Evolutionary conservation across 2,797 vertebrate genomes (phyloP).

Genomic region (Sebastes paucispinis): DNA sequence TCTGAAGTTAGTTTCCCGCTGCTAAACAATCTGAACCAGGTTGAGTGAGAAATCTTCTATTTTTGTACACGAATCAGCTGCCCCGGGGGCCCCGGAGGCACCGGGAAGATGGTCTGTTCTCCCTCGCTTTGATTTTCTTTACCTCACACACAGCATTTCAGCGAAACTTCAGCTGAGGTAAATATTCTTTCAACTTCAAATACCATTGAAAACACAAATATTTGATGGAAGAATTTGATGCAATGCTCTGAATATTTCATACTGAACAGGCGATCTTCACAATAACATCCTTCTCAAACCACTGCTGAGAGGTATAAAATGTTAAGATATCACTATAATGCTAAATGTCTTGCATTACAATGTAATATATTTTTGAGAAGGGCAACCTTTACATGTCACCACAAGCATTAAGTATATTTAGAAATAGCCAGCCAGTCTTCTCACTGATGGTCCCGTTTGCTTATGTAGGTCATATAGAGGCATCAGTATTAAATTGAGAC

Average conservation of each 20-base stretch:
- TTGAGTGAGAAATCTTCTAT: constrained; percentile 53
- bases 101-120: constrained; percentile 55
- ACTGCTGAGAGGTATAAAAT: neutral
- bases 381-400: neutral
- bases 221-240: constrained; percentile 7
- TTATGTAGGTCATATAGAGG: no score
- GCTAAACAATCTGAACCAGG: constrained; percentile 42
- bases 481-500: no score
- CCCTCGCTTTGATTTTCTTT: constrained; percentile 55
- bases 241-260: constrained; percentile 12
- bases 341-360: neutral
- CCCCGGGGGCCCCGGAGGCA: constrained; percentile 44
- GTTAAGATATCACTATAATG: neutral
- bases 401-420: no score
- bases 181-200: constrained; percentile 50
- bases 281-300: neutral
- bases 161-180: constrained; percentile 35
- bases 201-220: constrained; percentile 20
- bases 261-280: neutral
- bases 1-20: neutral
- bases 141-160: constrained; percentile 37
- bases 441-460: no score
- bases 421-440: no score
- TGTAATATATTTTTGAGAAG: neutral
- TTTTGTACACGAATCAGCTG: constrained; percentile 58